Evolutionary conservation across 92 coral and sea anemone genomes (phyloP).

Genomic region (Muricea muricata): DNA sequence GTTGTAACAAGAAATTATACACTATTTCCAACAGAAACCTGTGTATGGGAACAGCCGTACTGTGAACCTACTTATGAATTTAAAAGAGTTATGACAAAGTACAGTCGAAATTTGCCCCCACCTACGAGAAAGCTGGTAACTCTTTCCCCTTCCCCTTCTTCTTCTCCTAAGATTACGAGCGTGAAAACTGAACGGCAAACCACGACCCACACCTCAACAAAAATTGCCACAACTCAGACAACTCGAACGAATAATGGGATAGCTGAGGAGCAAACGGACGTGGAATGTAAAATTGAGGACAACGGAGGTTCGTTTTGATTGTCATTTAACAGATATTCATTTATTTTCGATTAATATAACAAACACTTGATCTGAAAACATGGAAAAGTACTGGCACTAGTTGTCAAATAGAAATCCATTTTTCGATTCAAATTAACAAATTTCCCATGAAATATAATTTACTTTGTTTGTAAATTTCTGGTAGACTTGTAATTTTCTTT

Average conservation of each 20-base stretch:
- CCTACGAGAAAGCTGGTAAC: conserved; percentile 11
- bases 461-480: too few species aligned
- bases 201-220: neutral
- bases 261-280: neutral
- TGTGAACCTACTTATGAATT: conserved; percentile 33
- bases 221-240: neutral
- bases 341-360: too few species aligned
- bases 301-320: neutral
- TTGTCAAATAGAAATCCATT: too few species aligned
- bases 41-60: conserved; percentile 34
- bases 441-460: too few species aligned
- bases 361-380: neutral
- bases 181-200: neutral
- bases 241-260: neutral
- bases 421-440: too few species aligned
- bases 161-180: neutral
- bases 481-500: too few species aligned
- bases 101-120: conserved; percentile 29
- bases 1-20: neutral
- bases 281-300: neutral
- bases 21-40: conserved; percentile 23
- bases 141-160: neutral
- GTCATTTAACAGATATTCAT: too few species aligned
- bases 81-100: neutral
- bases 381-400: too few species aligned